A percentile compares a stretch with the other conserved stretches of the same genome.
These are phyloP conservation scores for Xanthia icteritia DNA, from an alignment of 2,888 invertebrate genomes.

Conservation along the genomic window DNA sequence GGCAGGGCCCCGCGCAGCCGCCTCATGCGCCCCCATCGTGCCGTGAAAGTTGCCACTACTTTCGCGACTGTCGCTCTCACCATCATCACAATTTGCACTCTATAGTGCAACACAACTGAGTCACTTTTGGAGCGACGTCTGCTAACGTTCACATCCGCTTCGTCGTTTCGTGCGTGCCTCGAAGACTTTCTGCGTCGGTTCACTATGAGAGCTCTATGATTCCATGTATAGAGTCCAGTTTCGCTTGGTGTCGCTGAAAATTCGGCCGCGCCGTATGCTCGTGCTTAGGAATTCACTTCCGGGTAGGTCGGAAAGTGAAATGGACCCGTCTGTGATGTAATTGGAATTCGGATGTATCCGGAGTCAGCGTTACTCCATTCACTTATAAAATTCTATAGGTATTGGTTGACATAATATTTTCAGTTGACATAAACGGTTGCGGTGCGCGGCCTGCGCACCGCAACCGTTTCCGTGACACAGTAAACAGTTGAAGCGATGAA, in stretches of 20 bases:
- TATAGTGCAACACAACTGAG: conserved; percentile 84
- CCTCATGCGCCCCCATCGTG: conserved; percentile 87
- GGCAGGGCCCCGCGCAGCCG: conserved; percentile 86
- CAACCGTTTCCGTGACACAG: conserved; percentile 79
- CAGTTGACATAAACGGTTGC: too few species aligned
- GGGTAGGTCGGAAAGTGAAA: conserved; percentile 91
- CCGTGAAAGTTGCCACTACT: conserved; percentile 90
- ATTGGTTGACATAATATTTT: conserved; percentile 89
- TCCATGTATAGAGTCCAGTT: conserved; percentile 74
- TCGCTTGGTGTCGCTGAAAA: conserved; percentile 75
- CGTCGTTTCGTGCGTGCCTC: conserved; percentile 84
- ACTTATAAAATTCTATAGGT: conserved; percentile 88
- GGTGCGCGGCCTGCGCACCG: conserved; percentile 78
- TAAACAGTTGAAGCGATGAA: conserved; percentile 78
- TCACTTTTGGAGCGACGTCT: conserved; percentile 82
- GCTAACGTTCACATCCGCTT: conserved; percentile 89
- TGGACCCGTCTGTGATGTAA: conserved; percentile 90
- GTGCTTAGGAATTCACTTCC: conserved; percentile 90
- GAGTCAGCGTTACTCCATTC: conserved; percentile 89
- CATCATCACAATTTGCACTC: conserved; percentile 83
- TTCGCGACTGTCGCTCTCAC: conserved; percentile 85
- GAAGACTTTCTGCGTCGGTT: conserved; percentile 77
- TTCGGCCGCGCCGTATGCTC: conserved; percentile 88
- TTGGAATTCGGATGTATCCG: conserved; percentile 91
- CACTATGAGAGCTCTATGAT: conserved; percentile 74